Percentiles rank a stretch among this genome's conserved stretches.
Conservation (phyloP, 2,113 vertebrate species). For the Numida meleagris region DNA sequence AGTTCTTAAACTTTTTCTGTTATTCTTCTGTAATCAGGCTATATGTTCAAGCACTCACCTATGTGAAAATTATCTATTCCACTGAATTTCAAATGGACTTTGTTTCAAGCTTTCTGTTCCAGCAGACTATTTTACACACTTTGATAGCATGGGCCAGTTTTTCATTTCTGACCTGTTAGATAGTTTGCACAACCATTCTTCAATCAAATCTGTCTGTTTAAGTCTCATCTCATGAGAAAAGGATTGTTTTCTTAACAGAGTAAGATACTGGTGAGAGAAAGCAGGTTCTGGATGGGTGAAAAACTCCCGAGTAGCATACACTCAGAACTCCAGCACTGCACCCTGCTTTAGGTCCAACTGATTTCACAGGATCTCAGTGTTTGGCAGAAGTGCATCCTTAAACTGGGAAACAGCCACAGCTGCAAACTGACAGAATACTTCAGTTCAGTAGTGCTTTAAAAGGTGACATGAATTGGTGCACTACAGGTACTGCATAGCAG, state of each 20-base stretch:
- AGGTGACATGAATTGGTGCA: background rate
- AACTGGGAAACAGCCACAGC: background rate
- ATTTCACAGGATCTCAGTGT: background rate
- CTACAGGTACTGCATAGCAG: background rate
- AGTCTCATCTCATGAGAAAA: background rate
- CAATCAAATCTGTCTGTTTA: background rate
- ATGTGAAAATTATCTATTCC: background rate
- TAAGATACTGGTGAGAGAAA: background rate
- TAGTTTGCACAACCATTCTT: background rate
- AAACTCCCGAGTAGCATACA: background rate
- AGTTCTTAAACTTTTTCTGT: background rate
- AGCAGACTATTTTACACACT: background rate
- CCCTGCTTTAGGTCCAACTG: background rate
- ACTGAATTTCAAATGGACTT: background rate
- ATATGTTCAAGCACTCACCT: background rate
- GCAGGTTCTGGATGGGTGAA: background rate
- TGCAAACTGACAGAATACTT: background rate
- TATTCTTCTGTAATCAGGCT: background rate
- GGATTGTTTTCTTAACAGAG: background rate
- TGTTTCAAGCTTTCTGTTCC: background rate
- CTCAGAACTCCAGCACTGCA: background rate
- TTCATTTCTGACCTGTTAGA: background rate
- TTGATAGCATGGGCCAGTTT: background rate
- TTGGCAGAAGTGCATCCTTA: background rate
- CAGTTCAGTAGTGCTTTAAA: background rate